A percentile compares a stretch with the other conserved stretches of the same genome.
Conservation (phyloP, 2,797 vertebrate species). For the Arnoldichthys spilopterus region DNA sequence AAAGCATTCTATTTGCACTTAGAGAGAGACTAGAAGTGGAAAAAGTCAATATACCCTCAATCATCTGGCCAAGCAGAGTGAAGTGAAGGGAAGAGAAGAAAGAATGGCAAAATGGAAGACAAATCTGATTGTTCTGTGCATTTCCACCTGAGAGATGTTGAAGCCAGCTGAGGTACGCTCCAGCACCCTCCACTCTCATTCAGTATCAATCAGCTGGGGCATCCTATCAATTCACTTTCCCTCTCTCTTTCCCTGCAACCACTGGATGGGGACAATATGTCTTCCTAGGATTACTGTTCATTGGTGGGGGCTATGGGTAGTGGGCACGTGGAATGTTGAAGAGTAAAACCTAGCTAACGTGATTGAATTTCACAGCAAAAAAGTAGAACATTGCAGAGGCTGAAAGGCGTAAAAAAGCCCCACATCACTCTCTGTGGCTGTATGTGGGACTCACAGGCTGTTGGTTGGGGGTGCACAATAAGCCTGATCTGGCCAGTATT, state of each 20-base stretch:
- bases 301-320: conserved; percentile 15
- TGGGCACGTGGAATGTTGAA: conserved; percentile 49
- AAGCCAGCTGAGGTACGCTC: conserved; percentile 45
- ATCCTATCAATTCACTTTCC: conserved; percentile 43
- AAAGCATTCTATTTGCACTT: background rate
- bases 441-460: conserved; percentile 34
- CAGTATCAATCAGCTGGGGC: conserved; percentile 61
- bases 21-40: conserved; percentile 34
- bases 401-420: conserved; percentile 67
- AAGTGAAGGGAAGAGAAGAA: conserved; percentile 37
- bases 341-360: conserved; percentile 70
- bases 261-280: conserved; percentile 49
- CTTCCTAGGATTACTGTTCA: conserved; percentile 61
- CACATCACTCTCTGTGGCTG: conserved; percentile 60
- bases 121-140: conserved; percentile 58
- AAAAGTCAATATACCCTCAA: conserved; percentile 57
- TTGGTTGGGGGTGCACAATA: conserved; percentile 11
- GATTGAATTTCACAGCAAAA: conserved; percentile 82
- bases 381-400: conserved; percentile 65
- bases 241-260: conserved; percentile 26
- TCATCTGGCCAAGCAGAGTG: conserved; percentile 19
- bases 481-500: conserved; percentile 11
- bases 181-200: conserved; percentile 43
- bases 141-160: conserved; percentile 46
- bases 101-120: conserved; percentile 54